These are phyloP conservation scores for Myopa testacea DNA, from an alignment of 2,888 invertebrate species.

Conservation along the genomic window DNA sequence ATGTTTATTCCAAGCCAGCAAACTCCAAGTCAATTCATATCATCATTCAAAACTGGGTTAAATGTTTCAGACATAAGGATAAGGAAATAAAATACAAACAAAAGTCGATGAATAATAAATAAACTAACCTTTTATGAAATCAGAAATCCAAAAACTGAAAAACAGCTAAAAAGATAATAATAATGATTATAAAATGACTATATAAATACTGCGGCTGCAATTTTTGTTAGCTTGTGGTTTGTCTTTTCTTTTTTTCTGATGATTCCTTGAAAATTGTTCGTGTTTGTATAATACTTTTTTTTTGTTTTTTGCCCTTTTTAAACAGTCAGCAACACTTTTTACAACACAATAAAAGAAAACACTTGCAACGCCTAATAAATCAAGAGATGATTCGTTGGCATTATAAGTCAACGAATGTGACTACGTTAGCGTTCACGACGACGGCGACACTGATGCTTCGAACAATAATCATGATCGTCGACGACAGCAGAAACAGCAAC, in stretches of 20 bases:
- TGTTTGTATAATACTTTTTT: conserved; percentile 4
- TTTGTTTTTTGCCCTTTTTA: not conserved
- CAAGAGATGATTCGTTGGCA: not conserved
- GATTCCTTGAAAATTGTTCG: too few relatives aligned
- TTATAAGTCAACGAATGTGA: conserved; percentile 3
- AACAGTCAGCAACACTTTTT: conserved; percentile 5
- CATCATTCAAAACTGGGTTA: conserved; percentile 5
- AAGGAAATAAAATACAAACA: not conserved
- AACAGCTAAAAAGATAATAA: not conserved
- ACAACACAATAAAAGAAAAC: conserved; percentile 2
- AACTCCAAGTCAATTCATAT: conserved; percentile 28
- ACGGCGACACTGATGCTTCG: not conserved
- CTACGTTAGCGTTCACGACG: not conserved
- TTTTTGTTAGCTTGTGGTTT: too few relatives aligned
- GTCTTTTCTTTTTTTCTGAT: too few relatives aligned
- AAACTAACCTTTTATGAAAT: conserved; percentile 18
- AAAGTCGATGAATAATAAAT: not conserved
- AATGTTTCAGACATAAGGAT: not conserved
- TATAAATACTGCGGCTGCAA: not conserved
- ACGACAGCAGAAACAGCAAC: not conserved
- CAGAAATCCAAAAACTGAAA: conserved; percentile 7
- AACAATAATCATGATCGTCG: not conserved
- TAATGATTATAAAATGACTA: not conserved
- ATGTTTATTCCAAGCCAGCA: not conserved
- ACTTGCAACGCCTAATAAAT: not conserved